Base-by-base conservation (phyloP, 1,140 invertebrate genomes). In the Platorchestia sp. region DNA sequence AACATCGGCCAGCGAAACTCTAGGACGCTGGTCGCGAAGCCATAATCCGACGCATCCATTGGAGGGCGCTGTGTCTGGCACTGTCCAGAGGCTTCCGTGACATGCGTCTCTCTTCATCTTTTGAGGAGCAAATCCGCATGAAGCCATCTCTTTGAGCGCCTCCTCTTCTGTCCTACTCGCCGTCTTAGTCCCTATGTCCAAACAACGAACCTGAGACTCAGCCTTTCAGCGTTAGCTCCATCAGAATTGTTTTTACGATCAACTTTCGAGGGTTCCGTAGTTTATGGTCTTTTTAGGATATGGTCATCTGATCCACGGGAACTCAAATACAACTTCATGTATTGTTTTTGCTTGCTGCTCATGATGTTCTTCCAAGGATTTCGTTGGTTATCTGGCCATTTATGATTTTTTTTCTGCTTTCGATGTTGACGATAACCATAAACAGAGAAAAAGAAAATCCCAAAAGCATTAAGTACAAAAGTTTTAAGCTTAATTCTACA, bases 41-140 rank as follows among this genome's bases (percentile, higher is more conserved):
- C 41, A 14, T 90, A 43, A 90, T 90, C 87, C 10, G 44, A 90
- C 14, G 41, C 87, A 90, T 90, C 87, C 36, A 90, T 90, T 90
- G 87, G 41, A 14, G 45, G 45, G 91, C 40, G 45, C 43, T 93
- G 91, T 44, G 45, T 14, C 91, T 93, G 91, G 45, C 43, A 44
- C 45, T 47, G 91, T 42, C 87, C 87, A 90, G 41, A 75, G 87
- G 91, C 91, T 44, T 93, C 91, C 45, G 36, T 93, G 91, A 93
- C 91, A 47, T 42, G 0, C 91, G 45, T 93, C 91, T 45, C 91
- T 93, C 91, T 93, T 93, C 91, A 45, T 93, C 91, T 93, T 93
- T 93, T 93, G 91, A 93, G n/a, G 91, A 44, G 91, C 43, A 93
- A 45, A 93, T 93, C 91, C 91, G 91, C 91, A 93, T 93, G 91